phyloP scores from a whole-genome alignment of 2,888 invertebrate genomes.

The Pammene aurita region DNA sequence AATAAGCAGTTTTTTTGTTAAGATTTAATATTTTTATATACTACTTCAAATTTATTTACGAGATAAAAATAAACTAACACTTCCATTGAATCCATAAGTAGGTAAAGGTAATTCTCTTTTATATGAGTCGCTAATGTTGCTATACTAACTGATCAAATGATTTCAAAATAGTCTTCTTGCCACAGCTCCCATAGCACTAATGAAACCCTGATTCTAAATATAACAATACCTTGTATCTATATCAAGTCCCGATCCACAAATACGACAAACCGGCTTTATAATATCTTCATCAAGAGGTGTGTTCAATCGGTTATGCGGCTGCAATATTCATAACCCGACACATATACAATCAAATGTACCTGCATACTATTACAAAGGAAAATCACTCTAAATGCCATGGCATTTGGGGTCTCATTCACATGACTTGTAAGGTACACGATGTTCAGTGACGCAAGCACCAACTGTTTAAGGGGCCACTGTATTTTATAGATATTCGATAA shows the following conservation, averaged over 20 bases:
- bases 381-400: not conserved
- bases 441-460: conserved; percentile 12
- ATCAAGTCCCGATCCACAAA: conserved; percentile 64
- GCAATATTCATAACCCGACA: conserved; percentile 55
- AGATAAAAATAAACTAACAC: too few relatives aligned
- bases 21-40: too few relatives aligned
- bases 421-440: not conserved
- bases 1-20: too few relatives aligned
- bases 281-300: conserved; percentile 81
- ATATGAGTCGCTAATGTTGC: not conserved
- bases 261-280: conserved; percentile 71
- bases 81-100: too few relatives aligned
- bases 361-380: conserved; percentile 6
- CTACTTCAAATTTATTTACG: too few relatives aligned
- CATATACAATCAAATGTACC: conserved; percentile 24
- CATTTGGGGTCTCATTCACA: not conserved
- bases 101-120: too few relatives aligned
- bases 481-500: not conserved
- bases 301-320: conserved; percentile 75
- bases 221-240: conserved; percentile 43
- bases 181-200: conserved; percentile 41
- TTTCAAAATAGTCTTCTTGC: not conserved
- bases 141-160: not conserved
- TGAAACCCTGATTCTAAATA: conserved; percentile 42
- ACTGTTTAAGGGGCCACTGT: not conserved